Conservation (phyloP, 1,140 invertebrate genomes). For the Stegodyphus mimosarum region DNA sequence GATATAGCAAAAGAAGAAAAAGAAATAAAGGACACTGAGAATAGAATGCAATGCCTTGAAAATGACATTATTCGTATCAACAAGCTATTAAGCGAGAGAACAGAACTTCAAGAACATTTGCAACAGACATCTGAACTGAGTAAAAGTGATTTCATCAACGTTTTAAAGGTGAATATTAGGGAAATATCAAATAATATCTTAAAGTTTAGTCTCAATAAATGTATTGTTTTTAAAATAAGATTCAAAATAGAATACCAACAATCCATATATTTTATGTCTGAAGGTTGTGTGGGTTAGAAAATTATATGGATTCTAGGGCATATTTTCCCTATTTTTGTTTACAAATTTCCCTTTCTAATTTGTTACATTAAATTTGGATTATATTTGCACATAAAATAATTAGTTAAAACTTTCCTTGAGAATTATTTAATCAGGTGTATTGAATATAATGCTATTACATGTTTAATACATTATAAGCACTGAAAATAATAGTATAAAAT, state of each 20-base stretch:
- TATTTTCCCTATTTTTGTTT: background rate
- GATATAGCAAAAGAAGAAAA: constrained; percentile 56
- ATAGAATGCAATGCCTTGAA: constrained; percentile 17
- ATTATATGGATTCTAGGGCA: background rate
- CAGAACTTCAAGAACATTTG: constrained; percentile 17
- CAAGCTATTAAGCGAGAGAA: constrained; percentile 28
- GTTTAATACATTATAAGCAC: no score
- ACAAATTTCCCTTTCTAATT: background rate
- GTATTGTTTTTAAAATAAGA: background rate
- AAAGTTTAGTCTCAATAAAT: background rate
- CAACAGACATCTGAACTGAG: constrained; percentile 10
- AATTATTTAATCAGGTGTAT: no score
- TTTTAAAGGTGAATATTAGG: constrained; percentile 29
- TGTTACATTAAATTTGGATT: background rate
- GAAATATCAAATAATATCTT: background rate
- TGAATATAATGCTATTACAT: no score
- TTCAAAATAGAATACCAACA: background rate
- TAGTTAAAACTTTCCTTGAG: no score
- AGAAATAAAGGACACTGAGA: constrained; percentile 33
- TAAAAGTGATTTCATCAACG: constrained; percentile 40
- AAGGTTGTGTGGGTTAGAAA: background rate
- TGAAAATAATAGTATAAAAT: no score
- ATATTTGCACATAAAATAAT: no score
- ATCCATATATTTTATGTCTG: background rate
- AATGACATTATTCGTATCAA: constrained; percentile 23